Conservation (phyloP, 2,888 invertebrate species). For the Agrilus cyanescens region DNA sequence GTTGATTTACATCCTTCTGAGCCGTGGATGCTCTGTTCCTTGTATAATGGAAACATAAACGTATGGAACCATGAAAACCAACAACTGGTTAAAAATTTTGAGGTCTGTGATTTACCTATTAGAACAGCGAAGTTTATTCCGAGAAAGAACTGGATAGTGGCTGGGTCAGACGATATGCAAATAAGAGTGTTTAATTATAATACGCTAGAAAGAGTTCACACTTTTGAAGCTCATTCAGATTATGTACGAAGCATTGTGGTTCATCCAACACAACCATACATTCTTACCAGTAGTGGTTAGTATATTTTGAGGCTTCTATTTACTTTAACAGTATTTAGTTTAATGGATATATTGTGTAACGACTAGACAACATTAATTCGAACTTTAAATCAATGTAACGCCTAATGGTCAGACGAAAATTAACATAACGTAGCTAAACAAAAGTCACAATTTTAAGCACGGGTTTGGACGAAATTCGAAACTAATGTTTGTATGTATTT, state of each 20-base stretch:
- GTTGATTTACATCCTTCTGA: conserved; percentile 96
- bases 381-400: not conserved
- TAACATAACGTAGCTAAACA: too few species aligned
- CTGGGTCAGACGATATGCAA: conserved; percentile 94
- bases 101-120: conserved; percentile 94
- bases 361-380: not conserved
- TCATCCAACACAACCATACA: conserved; percentile 94
- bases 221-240: conserved; percentile 97
- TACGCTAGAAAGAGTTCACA: conserved; percentile 88
- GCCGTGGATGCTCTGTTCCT: conserved; percentile 96
- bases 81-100: conserved; percentile 75
- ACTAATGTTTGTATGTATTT: too few species aligned
- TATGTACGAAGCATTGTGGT: conserved; percentile 93
- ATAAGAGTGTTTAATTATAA: conserved; percentile 97
- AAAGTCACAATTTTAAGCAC: too few species aligned
- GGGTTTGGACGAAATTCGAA: too few species aligned
- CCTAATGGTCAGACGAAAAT: too few species aligned
- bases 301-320: conserved; percentile 14
- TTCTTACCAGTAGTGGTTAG: conserved; percentile 92
- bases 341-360: not conserved
- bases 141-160: conserved; percentile 96
- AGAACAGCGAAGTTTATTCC: conserved; percentile 92
- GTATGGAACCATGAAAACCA: conserved; percentile 99
- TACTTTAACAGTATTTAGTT: not conserved
- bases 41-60: conserved; percentile 98